Evolutionary conservation across 2,113 vertebrate genomes (phyloP), one percentile per base, ranked within the genome.

Genomic region (Gasterosteus nipponicus): DNA sequence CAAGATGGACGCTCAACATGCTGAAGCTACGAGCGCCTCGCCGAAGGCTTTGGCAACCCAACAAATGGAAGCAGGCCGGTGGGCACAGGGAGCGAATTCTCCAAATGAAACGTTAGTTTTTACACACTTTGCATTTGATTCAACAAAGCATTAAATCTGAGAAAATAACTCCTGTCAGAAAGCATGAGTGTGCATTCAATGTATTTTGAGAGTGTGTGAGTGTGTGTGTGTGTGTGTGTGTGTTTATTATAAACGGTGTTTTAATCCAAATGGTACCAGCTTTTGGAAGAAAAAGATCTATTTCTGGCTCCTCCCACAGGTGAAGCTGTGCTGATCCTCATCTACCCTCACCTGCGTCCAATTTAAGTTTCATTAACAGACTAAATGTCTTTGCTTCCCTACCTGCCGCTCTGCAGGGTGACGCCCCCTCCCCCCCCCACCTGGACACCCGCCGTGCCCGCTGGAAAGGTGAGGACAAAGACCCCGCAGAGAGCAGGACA

Each of bases 81-180:
- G 41, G 75, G 60, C 73, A 69, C 75, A 77, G 75, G 84, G 81
- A 73, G 57, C 78, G 73, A 56, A 80, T 83, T 91, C 82, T 81
- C 72, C 64, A 75, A 89, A 90, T 88, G 66, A 83, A 86, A 78
- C 82, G 86, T 88, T 89, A 86, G 85, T 85, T 85, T 26, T 87
- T 64, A 79, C 80, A 86, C 81, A 77, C 77, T 75, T 87, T 86
- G 62, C 81, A 86, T 87, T 91, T 78, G 80, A 85, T 86, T 86
- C 87, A 87, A 91, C 87, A 86, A 88, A 82, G 71, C 83, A 83
- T 85, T 81, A 85, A 84, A 89, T 85, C 77, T 61, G 44, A 5
- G 54, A 78, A 86, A 88, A 86, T 79, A 78, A 71, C 75, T 39
- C 62, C 2, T 89, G 89, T 93, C 88, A 65, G 65, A 87, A 90